Base-by-base conservation (phyloP, 1,140 invertebrate species). In the Megalonaias nervosa region DNA sequence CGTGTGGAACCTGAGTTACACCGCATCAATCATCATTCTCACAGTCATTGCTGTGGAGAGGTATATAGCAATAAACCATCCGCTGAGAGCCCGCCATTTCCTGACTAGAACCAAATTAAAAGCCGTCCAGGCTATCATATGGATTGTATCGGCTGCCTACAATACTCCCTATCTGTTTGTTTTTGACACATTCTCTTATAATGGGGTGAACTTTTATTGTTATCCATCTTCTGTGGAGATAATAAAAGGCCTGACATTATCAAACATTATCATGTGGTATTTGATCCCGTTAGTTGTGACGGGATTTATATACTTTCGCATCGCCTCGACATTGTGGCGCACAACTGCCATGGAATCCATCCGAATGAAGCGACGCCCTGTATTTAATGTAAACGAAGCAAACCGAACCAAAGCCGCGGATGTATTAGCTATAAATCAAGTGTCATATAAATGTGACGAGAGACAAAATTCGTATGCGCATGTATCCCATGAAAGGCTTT, bases 221-320 rank as follows among this genome's bases (percentile, higher is more conserved):
- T 74, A 76, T 56, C 70, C 74, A 48, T 59, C 76, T 0, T 23
- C 71, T 26, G 77, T 84, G 68, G 75, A 80, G 59, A 68, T 62
- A 1, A 75, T 84, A 59, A 77, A 77, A 60, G 85, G 84, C 2
- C 31, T 77, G n/a, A 77, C 69, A 56, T 58, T 77, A 21, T 69
- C 76, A 31, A 88, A 88, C 74, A 85, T 90, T 64, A 67, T 87
- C 6, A 56, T 89, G 19, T 88, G 88, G 96, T 98, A 97, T 91
- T 93, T 93, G 26, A 91, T 96, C 11, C 97, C 97, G 0, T 91
- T 98, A 26, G 86, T 94, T 16, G 93, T 96, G 48, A 97, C 98
- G 75, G 93, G 96, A 65, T 96, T 94, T 86, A 95, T 95, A 85
- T 98, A 97, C 81, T 93, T 93, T 0, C 95, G 95, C 48, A 97